phyloP scores from a whole-genome alignment of 1,140 invertebrate genomes.

The Drosophila yakuba region DNA sequence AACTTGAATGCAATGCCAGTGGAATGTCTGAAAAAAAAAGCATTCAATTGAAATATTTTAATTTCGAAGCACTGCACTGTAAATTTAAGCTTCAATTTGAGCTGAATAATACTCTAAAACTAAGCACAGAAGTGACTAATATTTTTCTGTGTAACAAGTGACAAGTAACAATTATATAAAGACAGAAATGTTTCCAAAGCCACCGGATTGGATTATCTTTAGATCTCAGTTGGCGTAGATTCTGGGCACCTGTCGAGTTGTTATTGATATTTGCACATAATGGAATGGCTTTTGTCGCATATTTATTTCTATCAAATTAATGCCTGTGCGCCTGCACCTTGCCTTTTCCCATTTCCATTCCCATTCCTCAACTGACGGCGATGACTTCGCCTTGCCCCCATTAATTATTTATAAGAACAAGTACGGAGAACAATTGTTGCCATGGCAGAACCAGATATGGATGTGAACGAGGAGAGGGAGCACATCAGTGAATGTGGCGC shows the following conservation, averaged over 20 bases:
- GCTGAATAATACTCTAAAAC: too few species aligned
- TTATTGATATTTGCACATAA: slow-evolving; percentile 42
- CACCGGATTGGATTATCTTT: slow-evolving; percentile 3
- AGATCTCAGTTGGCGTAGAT: not conserved
- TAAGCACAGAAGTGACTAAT: not conserved
- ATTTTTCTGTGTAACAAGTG: not conserved
- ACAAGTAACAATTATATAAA: not conserved
- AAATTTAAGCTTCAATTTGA: too few species aligned
- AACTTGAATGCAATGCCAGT: too few species aligned
- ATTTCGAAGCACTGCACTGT: too few species aligned
- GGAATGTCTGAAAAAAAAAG: too few species aligned
- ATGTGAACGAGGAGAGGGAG: slow-evolving; percentile 6
- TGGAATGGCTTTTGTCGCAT: slow-evolving; percentile 18
- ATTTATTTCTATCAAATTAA: slow-evolving; percentile 47
- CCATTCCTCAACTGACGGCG: slow-evolving; percentile 2
- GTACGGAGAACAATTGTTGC: slow-evolving; percentile 45
- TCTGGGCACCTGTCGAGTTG: slow-evolving; percentile 8
- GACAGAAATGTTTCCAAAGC: not conserved
- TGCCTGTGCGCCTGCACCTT: slow-evolving; percentile 15
- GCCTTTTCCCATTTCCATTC: not conserved
- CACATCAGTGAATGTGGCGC: slow-evolving; percentile 44
- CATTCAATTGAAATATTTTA: too few species aligned
- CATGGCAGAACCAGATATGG: slow-evolving; percentile 25
- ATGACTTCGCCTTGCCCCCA: slow-evolving; percentile 8
- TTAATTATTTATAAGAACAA: slow-evolving; percentile 66